Percentiles rank a stretch among this genome's conserved stretches.
phyloP scores from a whole-genome alignment of 2,113 vertebrate genomes.

The Mugil cephalus region DNA sequence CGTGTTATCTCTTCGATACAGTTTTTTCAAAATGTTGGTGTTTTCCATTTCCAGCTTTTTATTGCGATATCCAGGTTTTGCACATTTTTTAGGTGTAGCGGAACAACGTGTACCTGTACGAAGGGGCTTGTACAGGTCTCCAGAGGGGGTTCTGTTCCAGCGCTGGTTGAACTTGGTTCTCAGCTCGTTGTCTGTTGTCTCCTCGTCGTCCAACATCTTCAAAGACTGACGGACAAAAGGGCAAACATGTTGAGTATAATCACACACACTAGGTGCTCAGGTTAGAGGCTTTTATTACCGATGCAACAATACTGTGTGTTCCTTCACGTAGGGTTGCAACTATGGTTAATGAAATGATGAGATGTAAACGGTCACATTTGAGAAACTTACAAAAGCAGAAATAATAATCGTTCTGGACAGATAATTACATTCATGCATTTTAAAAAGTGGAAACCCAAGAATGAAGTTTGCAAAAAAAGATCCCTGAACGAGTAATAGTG shows the following conservation, averaged over 20 bases:
- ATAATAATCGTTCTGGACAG: no score
- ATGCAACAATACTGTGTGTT: no score
- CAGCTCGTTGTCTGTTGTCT: constrained; percentile 94
- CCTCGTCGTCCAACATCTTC: constrained; percentile 93
- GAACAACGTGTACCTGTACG: constrained; percentile 84
- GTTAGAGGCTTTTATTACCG: not conserved
- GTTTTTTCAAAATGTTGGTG: no score
- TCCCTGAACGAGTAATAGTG: not conserved
- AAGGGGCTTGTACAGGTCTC: constrained; percentile 94
- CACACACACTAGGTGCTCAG: not conserved
- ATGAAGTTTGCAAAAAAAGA: no score
- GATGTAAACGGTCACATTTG: no score
- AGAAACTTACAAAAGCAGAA: no score
- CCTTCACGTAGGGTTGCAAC: no score
- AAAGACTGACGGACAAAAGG: constrained; percentile 84
- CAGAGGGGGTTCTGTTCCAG: constrained; percentile 96
- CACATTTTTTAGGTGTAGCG: no score
- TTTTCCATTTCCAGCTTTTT: no score
- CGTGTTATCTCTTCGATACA: no score
- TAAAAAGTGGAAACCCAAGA: not conserved
- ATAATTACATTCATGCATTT: not conserved
- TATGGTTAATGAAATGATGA: no score
- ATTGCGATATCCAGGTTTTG: no score
- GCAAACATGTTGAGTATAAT: constrained; percentile 7
- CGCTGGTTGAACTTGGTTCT: constrained; percentile 95